A percentile compares a stretch with the other conserved stretches of the same genome.
phyloP scores from a whole-genome alignment of 2,113 vertebrate genomes.

The Embiotoca jacksoni region DNA sequence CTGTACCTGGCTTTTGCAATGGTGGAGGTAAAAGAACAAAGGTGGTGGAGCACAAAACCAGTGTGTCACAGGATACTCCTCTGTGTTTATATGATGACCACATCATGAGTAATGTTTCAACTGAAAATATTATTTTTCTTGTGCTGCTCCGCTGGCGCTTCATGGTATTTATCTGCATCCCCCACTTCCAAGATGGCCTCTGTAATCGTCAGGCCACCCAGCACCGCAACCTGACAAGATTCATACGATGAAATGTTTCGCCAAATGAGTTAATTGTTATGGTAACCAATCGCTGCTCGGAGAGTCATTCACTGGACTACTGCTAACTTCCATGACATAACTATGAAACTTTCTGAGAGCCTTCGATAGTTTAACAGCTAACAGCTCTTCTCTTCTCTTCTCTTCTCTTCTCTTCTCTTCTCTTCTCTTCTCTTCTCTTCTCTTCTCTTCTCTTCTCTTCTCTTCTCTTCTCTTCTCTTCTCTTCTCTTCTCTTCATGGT shows the following conservation, averaged over 20 bases:
- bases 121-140: not conserved
- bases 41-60: not conserved
- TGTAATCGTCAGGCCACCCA: conserved; percentile 20
- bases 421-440: not conserved
- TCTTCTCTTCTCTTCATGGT: conserved; percentile 2
- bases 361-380: conserved; percentile 1
- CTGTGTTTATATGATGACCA: too few species aligned
- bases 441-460: not conserved
- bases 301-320: conserved; percentile 17
- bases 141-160: not conserved
- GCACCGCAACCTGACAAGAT: conserved; percentile 7
- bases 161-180: not conserved
- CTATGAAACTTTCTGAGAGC: conserved; percentile 25
- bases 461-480: not conserved
- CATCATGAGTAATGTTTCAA: too few species aligned
- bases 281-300: conserved; percentile 28
- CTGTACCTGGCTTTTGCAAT: conserved; percentile 3
- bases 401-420: not conserved
- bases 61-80: too few species aligned
- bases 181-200: conserved; percentile 7
- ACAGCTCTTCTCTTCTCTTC: not conserved
- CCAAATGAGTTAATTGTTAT: conserved; percentile 45
- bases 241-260: conserved; percentile 29
- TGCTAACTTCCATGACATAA: conserved; percentile 53
- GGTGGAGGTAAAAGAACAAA: not conserved